Evolutionary conservation across 2,113 vertebrate genomes (phyloP).

Genomic region (Diadophis punctatus): DNA sequence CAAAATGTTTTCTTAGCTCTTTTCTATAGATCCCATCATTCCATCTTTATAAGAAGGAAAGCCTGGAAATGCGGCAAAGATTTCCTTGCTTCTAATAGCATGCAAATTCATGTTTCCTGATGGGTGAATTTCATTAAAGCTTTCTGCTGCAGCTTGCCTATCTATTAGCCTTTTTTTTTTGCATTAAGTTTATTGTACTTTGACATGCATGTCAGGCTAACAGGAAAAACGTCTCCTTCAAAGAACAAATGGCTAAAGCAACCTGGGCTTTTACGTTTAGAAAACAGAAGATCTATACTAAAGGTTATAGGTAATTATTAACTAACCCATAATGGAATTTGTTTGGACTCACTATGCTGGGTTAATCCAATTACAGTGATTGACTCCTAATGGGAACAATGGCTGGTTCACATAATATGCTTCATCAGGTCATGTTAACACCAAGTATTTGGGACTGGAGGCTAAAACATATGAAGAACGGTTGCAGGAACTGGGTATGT

Average conservation of each 20-base stretch:
- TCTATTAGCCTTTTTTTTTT: background rate
- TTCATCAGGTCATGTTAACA: background rate
- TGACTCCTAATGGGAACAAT: background rate
- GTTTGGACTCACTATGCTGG: background rate
- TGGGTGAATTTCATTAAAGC: background rate
- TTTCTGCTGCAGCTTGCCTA: background rate
- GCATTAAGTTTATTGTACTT: background rate
- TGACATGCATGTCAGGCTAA: background rate
- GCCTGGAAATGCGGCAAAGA: background rate
- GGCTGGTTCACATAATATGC: background rate
- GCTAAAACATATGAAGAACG: too few relatives aligned
- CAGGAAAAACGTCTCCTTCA: background rate
- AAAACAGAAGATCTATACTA: background rate
- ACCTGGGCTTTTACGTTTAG: background rate
- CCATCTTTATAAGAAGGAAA: background rate
- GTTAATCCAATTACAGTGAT: background rate
- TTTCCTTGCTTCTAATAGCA: background rate
- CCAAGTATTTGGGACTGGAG: too few relatives aligned
- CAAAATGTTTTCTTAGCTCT: background rate
- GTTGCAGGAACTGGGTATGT: too few relatives aligned
- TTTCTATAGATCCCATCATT: background rate
- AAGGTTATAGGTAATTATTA: background rate
- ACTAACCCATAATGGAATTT: background rate
- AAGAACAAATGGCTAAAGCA: background rate
- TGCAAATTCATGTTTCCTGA: background rate